Percentiles rank a stretch among this genome's conserved stretches.
These are phyloP conservation scores for Atethmia centrago DNA, from an alignment of 2,888 invertebrate species.

Conservation along the genomic window DNA sequence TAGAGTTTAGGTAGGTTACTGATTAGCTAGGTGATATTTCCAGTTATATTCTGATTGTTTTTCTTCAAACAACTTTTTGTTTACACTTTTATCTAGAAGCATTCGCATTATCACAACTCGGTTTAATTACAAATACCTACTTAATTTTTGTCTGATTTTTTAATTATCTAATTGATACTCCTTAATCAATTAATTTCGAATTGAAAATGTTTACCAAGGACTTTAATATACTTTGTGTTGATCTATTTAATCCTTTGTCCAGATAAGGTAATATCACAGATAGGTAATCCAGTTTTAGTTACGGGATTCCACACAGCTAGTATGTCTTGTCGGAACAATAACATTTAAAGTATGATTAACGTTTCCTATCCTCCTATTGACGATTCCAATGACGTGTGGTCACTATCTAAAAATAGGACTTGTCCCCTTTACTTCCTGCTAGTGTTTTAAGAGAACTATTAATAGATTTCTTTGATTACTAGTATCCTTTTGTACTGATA, in stretches of 20 bases:
- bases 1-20: conserved; percentile 37
- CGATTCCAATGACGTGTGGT: not conserved
- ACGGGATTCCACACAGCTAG: not conserved
- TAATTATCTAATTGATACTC: conserved; percentile 1
- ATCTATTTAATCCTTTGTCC: not conserved
- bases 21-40: conserved; percentile 23
- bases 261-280: not conserved
- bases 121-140: conserved; percentile 14
- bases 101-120: conserved; percentile 20
- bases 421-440: conserved; percentile 42
- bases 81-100: conserved; percentile 22
- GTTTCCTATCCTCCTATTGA: conserved; percentile 5
- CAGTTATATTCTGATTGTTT: not conserved
- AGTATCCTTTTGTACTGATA: conserved; percentile 27
- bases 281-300: conserved; percentile 17
- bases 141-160: not conserved
- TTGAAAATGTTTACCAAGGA: not conserved
- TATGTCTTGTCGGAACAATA: conserved; percentile 14
- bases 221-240: not conserved
- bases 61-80: conserved; percentile 10
- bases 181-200: conserved; percentile 5
- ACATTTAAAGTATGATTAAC: conserved; percentile 16
- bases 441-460: conserved; percentile 12
- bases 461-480: conserved; percentile 24
- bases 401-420: conserved; percentile 34